Percentiles rank a stretch among this genome's conserved stretches.
Conservation (phyloP, 2,888 invertebrate species). For the Xanthia togata region DNA sequence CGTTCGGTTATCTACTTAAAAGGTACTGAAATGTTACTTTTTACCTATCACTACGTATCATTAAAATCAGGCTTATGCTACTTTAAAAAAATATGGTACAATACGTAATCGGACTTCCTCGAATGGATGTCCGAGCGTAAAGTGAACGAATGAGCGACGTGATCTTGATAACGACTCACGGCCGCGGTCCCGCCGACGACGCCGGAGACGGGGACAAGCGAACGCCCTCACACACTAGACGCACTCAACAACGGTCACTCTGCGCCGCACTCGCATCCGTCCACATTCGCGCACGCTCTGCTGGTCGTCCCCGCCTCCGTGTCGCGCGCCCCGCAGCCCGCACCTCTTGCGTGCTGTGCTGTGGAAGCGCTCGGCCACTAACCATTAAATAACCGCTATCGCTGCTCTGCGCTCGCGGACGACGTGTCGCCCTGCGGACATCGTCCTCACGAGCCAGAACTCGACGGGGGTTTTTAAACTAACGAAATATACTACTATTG, state of each 20-base stretch:
- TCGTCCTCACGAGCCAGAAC: constrained; percentile 80
- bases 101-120: constrained; percentile 84
- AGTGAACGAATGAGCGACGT: constrained; percentile 89
- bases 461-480: constrained; percentile 87
- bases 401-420: constrained; percentile 82
- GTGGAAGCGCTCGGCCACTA: constrained; percentile 84
- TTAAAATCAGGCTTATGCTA: constrained; percentile 88
- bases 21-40: constrained; percentile 88
- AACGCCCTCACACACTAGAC: constrained; percentile 80
- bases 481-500: constrained; percentile 89
- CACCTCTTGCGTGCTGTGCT: constrained; percentile 77
- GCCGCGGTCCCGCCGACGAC: constrained; percentile 86
- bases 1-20: constrained; percentile 90
- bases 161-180: constrained; percentile 88
- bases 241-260: constrained; percentile 75
- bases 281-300: constrained; percentile 85
- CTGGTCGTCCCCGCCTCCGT: constrained; percentile 89
- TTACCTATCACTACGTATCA: constrained; percentile 86
- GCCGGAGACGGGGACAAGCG: constrained; percentile 89
- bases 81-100: constrained; percentile 88
- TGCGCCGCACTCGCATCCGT: constrained; percentile 82
- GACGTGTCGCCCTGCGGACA: constrained; percentile 72
- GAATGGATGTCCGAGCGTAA: constrained; percentile 84
- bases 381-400: constrained; percentile 86
- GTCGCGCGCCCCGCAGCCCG: constrained; percentile 79